phyloP scores from a whole-genome alignment of 1,140 invertebrate species.

The Drosophila burlai region DNA sequence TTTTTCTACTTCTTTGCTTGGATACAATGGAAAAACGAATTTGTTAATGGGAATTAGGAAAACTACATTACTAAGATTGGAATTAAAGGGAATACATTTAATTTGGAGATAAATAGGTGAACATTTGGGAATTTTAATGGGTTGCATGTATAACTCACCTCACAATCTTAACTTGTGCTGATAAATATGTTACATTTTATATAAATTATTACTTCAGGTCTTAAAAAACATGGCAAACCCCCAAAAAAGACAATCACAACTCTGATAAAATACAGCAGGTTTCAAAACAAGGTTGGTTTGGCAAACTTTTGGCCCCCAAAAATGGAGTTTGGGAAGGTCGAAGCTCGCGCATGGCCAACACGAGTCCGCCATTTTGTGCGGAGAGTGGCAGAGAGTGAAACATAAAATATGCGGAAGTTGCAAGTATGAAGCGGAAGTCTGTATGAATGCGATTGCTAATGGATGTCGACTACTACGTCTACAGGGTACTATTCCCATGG shows the following conservation, averaged over 20 bases:
- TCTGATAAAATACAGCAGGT: slow-evolving; percentile 7
- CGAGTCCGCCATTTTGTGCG: slow-evolving; percentile 74
- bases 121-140: neutral
- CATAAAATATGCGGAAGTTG: slow-evolving; percentile 78
- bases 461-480: slow-evolving; percentile 57
- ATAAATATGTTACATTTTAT: neutral
- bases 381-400: slow-evolving; percentile 37
- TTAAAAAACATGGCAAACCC: neutral
- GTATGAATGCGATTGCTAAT: slow-evolving; percentile 82
- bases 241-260: slow-evolving; percentile 13
- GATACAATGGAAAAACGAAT: neutral
- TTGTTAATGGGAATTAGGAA: neutral
- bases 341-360: slow-evolving; percentile 73
- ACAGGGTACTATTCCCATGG: neutral
- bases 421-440: slow-evolving; percentile 83
- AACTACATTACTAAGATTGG: neutral
- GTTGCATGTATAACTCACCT: neutral
- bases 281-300: slow-evolving; percentile 7
- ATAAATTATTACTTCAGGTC: neutral
- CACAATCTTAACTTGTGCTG: neutral
- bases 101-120: neutral
- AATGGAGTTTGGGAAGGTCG: slow-evolving; percentile 36
- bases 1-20: slow-evolving; percentile 6
- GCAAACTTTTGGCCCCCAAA: slow-evolving; percentile 55
- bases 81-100: slow-evolving; percentile 1